Conservation (phyloP, 2,113 vertebrate genomes). For the Hydrolagus affinis region DNA sequence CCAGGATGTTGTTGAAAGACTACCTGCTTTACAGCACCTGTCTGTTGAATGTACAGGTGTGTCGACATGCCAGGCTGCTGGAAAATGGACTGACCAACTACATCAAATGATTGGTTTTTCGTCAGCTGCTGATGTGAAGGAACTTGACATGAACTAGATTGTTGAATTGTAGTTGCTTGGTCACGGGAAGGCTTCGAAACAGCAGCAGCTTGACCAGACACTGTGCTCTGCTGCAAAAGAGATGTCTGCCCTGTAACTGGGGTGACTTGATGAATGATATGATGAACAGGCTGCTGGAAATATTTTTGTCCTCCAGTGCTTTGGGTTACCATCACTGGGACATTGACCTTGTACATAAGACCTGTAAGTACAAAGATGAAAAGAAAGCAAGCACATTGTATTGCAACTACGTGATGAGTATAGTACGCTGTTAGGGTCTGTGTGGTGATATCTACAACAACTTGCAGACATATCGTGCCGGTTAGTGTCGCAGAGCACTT, state of each 20-base stretch:
- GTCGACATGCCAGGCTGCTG: conserved; percentile 25
- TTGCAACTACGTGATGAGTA: not conserved
- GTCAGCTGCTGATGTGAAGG: conserved; percentile 35
- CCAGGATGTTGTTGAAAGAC: conserved; percentile 17
- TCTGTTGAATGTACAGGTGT: not conserved
- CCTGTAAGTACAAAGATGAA: conserved; percentile 52
- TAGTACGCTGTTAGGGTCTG: too few relatives aligned
- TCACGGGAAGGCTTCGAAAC: conserved; percentile 40
- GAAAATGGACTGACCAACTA: conserved; percentile 16
- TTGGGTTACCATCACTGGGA: conserved; percentile 84
- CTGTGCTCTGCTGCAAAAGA: conserved; percentile 40
- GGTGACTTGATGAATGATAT: conserved; percentile 50
- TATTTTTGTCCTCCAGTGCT: conserved; percentile 53
- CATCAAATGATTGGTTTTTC: conserved; percentile 17
- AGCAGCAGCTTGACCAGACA: conserved; percentile 38
- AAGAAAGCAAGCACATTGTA: not conserved
- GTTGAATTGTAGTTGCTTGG: conserved; percentile 37
- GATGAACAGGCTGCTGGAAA: conserved; percentile 52
- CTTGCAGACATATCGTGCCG: too few relatives aligned
- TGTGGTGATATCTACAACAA: too few relatives aligned
- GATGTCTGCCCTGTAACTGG: conserved; percentile 24
- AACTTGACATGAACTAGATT: conserved; percentile 12
- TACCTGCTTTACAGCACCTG: not conserved
- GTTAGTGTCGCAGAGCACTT: too few relatives aligned
- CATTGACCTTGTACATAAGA: conserved; percentile 82